These are phyloP conservation scores for Brevimyrus niger DNA, from an alignment of 2,113 vertebrate species.

Conservation along the genomic window DNA sequence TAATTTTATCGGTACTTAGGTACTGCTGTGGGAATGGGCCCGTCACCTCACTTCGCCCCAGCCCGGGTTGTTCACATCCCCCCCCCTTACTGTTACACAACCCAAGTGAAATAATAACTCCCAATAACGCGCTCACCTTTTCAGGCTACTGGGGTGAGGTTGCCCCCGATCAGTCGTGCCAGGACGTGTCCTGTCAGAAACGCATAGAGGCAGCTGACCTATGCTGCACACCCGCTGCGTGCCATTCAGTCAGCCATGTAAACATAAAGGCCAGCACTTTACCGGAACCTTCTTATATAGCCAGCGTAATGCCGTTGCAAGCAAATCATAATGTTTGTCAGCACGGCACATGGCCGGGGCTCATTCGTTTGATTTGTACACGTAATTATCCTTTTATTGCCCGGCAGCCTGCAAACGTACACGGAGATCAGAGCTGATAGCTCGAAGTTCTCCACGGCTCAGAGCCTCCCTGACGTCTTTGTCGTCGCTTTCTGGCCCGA, in stretches of 20 bases:
- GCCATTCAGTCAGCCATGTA: background rate
- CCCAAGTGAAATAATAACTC: background rate
- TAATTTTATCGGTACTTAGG: background rate
- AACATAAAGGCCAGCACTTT: slow-evolving; percentile 12
- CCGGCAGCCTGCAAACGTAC: background rate
- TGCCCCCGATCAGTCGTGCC: background rate
- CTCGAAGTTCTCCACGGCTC: background rate
- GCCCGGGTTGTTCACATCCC: background rate
- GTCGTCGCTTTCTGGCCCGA: background rate
- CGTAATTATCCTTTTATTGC: slow-evolving; percentile 10
- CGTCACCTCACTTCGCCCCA: background rate
- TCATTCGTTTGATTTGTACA: slow-evolving; percentile 10
- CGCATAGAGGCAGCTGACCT: background rate
- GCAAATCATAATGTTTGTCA: slow-evolving; percentile 12
- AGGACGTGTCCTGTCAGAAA: background rate
- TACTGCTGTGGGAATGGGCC: background rate
- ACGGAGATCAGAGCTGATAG: slow-evolving; percentile 1
- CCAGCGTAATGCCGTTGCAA: background rate
- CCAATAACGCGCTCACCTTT: background rate
- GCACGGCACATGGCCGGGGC: background rate
- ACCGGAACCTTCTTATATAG: background rate
- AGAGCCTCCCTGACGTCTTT: background rate
- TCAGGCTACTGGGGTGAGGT: background rate
- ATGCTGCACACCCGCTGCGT: background rate
- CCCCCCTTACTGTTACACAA: background rate